phyloP scores from a whole-genome alignment of 2,888 invertebrate genomes.

The Lasioglossum lativentre region DNA sequence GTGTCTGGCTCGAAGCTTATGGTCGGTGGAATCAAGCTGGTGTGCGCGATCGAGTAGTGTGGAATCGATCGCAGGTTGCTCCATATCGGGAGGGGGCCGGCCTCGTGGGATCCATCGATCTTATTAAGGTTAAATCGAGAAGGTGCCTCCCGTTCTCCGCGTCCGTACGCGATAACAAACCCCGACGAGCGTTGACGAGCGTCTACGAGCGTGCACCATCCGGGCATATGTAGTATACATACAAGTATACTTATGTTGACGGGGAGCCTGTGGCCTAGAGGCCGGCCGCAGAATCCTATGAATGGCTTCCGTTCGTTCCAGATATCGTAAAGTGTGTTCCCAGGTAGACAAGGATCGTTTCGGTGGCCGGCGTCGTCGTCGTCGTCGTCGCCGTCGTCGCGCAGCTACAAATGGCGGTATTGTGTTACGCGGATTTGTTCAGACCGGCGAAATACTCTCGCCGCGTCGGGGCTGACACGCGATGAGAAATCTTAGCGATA shows the following conservation, averaged over 20 bases:
- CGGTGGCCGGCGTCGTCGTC: conserved; percentile 13
- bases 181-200: conserved; percentile 29
- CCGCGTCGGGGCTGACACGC: conserved; percentile 40
- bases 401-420: conserved; percentile 49
- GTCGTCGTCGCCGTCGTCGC: background rate
- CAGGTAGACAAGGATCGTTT: conserved; percentile 47
- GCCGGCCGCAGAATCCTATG: conserved; percentile 56
- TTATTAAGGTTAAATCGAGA: conserved; percentile 78
- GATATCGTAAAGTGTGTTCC: conserved; percentile 65
- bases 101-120: conserved; percentile 79
- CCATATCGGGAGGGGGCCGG: conserved; percentile 66
- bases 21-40: background rate
- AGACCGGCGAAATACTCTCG: conserved; percentile 37
- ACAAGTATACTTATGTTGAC: background rate
- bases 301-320: conserved; percentile 71
- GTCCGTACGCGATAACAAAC: conserved; percentile 76
- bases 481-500: conserved; percentile 48
- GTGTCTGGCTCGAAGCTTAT: background rate
- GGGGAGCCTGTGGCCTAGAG: conserved; percentile 46
- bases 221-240: background rate
- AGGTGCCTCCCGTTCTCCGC: conserved; percentile 75
- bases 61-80: conserved; percentile 49
- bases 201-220: conserved; percentile 23
- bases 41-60: background rate
- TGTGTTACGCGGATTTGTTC: conserved; percentile 49